phyloP scores from a whole-genome alignment of 2,888 invertebrate species.

The Philonicus albiceps region DNA sequence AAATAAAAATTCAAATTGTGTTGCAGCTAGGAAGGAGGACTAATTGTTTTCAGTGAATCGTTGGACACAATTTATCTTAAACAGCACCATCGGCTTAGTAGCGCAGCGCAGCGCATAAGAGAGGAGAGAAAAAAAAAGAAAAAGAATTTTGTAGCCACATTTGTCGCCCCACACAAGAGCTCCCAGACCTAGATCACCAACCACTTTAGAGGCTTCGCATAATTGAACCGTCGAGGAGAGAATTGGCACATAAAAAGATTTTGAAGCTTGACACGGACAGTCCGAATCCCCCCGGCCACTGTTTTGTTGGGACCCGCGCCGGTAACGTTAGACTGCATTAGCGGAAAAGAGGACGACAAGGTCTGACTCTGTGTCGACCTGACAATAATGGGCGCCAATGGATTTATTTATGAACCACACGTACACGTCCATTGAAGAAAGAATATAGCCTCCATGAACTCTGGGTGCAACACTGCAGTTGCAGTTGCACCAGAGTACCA shows the following conservation, averaged over 20 bases:
- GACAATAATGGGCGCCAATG: conserved; percentile 44
- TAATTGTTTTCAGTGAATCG: background rate
- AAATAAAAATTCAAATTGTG: background rate
- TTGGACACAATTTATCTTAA: background rate
- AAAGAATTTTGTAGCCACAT: background rate
- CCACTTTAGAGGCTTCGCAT: conserved; percentile 28
- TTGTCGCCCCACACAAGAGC: background rate
- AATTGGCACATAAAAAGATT: conserved; percentile 33
- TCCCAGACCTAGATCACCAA: background rate
- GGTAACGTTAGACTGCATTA: background rate
- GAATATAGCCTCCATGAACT: conserved; percentile 5
- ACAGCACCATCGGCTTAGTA: background rate
- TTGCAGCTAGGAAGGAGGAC: background rate
- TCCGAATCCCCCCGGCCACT: background rate
- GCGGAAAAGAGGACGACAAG: background rate
- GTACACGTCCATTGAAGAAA: conserved; percentile 34
- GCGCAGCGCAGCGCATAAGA: background rate
- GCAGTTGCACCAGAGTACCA: no score
- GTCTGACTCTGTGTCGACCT: background rate
- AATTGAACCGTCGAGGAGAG: conserved; percentile 24
- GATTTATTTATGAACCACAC: conserved; percentile 45
- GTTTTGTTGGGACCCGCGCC: background rate
- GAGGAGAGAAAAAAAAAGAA: background rate
- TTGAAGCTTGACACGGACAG: background rate
- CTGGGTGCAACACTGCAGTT: background rate